Conservation (phyloP, 2,888 invertebrate genomes). For the Xanthia icteritia region DNA sequence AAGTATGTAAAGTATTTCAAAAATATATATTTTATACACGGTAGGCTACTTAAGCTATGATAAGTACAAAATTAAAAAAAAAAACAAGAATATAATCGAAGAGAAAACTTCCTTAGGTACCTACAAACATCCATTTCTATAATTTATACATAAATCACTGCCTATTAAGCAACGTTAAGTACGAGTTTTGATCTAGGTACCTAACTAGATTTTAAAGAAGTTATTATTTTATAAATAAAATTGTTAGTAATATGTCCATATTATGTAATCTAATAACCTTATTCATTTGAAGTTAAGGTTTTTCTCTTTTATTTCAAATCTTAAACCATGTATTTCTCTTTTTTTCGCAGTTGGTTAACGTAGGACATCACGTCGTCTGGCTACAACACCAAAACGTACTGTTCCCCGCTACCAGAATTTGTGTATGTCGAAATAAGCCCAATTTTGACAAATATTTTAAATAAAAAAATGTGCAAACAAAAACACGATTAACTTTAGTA, state of each 20-base stretch:
- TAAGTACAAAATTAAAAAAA: too few relatives aligned
- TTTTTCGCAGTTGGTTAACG: conserved; percentile 37
- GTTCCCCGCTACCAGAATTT: background rate
- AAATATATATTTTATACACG: too few relatives aligned
- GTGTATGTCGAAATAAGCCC: background rate
- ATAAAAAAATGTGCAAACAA: conserved; percentile 55
- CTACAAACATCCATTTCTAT: too few relatives aligned
- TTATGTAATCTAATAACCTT: background rate
- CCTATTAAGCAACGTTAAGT: background rate
- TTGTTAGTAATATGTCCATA: background rate
- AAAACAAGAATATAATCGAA: too few relatives aligned
- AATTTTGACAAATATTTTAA: background rate
- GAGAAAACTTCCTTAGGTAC: too few relatives aligned
- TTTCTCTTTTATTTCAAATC: background rate
- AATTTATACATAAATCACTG: too few relatives aligned
- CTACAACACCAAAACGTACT: conserved; percentile 35
- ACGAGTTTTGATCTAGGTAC: background rate
- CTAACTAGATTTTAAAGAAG: background rate
- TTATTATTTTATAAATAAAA: background rate
- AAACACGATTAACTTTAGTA: background rate
- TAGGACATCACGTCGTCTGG: conserved; percentile 20
- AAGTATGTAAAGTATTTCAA: too few relatives aligned
- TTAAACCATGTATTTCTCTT: conserved; percentile 3
- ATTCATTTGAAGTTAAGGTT: background rate
- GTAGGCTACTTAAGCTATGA: too few relatives aligned